Evolutionary conservation across 2,888 invertebrate species (phyloP).

Genomic region (Antheraea yamamai): DNA sequence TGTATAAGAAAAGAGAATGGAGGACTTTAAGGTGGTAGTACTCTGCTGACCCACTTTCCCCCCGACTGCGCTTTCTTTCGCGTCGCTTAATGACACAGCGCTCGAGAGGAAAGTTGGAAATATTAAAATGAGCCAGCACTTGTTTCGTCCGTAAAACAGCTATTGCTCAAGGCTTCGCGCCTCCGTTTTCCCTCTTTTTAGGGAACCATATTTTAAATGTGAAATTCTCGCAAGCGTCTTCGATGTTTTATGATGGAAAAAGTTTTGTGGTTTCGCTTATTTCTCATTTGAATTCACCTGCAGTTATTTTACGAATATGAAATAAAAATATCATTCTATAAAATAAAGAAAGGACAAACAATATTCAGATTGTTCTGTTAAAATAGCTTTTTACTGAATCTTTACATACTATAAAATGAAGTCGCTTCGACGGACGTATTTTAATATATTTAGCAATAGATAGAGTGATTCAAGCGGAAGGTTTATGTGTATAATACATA

Average conservation of each 20-base stretch:
- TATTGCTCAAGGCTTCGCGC: constrained; percentile 68
- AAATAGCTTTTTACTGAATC: neutral
- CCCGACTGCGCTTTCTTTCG: constrained; percentile 62
- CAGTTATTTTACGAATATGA: constrained; percentile 20
- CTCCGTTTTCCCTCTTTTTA: constrained; percentile 42
- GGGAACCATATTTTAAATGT: constrained; percentile 38
- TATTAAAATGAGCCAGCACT: constrained; percentile 81
- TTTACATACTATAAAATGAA: no score
- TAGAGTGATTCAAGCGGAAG: no score
- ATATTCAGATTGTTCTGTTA: neutral
- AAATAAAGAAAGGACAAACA: neutral
- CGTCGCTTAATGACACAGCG: constrained; percentile 69
- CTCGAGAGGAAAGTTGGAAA: constrained; percentile 67
- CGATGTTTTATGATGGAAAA: constrained; percentile 42
- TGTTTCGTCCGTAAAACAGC: constrained; percentile 73
- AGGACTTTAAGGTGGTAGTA: constrained; percentile 67
- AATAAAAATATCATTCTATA: neutral
- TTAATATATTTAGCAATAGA: no score
- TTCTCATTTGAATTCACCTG: constrained; percentile 17
- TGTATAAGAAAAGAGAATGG: constrained; percentile 72
- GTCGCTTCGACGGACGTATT: no score
- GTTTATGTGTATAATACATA: no score
- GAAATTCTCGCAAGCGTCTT: constrained; percentile 31
- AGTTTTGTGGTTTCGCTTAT: constrained; percentile 32
- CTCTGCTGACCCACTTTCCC: constrained; percentile 66